Conservation (phyloP, 1,140 invertebrate genomes). For the Caenorhabditis tropicalis region DNA sequence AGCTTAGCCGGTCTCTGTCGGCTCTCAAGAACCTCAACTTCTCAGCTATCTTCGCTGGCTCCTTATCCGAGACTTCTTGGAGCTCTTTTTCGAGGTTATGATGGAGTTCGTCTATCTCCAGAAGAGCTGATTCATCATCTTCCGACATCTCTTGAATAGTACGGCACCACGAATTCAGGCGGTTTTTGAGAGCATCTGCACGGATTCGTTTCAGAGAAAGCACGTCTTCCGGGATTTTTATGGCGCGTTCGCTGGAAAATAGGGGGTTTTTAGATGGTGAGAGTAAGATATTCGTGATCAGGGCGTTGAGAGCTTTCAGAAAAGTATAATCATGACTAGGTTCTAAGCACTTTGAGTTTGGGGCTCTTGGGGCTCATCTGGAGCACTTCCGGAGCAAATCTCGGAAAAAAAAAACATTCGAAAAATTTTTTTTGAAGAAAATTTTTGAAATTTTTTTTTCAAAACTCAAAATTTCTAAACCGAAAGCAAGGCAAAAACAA, state of each 20-base stretch:
- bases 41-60: slow-evolving; percentile 29
- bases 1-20: slow-evolving; percentile 43
- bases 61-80: background rate
- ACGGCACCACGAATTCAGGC: slow-evolving; percentile 50
- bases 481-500: no score
- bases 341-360: no score
- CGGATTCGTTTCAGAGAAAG: slow-evolving; percentile 34
- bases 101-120: slow-evolving; percentile 46
- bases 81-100: slow-evolving; percentile 18
- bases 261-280: no score
- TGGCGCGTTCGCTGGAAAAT: slow-evolving; percentile 37
- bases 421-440: no score
- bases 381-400: no score
- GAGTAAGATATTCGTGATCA: no score
- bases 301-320: no score
- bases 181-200: slow-evolving; percentile 46
- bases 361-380: no score
- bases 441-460: no score
- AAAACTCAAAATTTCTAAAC: no score
- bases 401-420: no score
- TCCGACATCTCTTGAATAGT: slow-evolving; percentile 45
- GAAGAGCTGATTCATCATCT: slow-evolving; percentile 40
- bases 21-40: slow-evolving; percentile 39
- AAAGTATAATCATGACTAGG: no score
- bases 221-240: slow-evolving; percentile 43